Evolutionary conservation across 2,888 invertebrate species (phyloP).

Genomic region (Clanis bilineata): DNA sequence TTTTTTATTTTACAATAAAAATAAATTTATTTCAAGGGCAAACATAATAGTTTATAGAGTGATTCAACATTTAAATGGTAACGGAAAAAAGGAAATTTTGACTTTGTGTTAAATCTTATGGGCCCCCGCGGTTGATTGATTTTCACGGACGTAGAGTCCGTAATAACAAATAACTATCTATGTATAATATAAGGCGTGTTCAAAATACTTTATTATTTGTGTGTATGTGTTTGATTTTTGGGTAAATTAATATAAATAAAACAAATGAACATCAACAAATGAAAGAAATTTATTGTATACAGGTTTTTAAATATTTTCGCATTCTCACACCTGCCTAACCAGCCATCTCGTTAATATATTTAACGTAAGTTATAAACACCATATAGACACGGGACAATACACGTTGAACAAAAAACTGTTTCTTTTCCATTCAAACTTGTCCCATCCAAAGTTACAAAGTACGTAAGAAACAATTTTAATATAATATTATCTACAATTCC

Average conservation of each 20-base stretch:
- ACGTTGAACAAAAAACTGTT: slow-evolving; percentile 62
- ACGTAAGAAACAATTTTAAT: slow-evolving; percentile 58
- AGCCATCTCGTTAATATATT: slow-evolving; percentile 72
- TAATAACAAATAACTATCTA: too few relatives aligned
- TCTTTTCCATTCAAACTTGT: slow-evolving; percentile 28
- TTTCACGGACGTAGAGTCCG: too few relatives aligned
- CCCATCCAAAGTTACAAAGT: slow-evolving; percentile 61
- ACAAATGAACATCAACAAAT: slow-evolving; percentile 76
- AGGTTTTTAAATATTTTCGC: slow-evolving; percentile 81
- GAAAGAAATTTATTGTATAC: slow-evolving; percentile 83
- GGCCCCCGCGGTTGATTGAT: too few relatives aligned
- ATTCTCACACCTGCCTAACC: slow-evolving; percentile 76
- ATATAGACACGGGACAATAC: slow-evolving; percentile 74
- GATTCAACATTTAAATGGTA: too few relatives aligned
- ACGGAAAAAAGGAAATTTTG: too few relatives aligned
- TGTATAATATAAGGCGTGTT: too few relatives aligned
- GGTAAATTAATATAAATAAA: slow-evolving; percentile 50
- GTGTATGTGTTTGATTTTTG: not conserved
- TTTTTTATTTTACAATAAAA: too few relatives aligned
- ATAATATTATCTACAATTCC: slow-evolving; percentile 71
- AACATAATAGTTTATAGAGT: too few relatives aligned
- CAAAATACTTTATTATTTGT: too few relatives aligned
- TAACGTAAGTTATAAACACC: slow-evolving; percentile 79
- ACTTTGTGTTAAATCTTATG: too few relatives aligned
- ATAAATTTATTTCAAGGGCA: too few relatives aligned